These are phyloP conservation scores for Mallotus villosus DNA, from an alignment of 2,797 vertebrate genomes.

Conservation along the genomic window DNA sequence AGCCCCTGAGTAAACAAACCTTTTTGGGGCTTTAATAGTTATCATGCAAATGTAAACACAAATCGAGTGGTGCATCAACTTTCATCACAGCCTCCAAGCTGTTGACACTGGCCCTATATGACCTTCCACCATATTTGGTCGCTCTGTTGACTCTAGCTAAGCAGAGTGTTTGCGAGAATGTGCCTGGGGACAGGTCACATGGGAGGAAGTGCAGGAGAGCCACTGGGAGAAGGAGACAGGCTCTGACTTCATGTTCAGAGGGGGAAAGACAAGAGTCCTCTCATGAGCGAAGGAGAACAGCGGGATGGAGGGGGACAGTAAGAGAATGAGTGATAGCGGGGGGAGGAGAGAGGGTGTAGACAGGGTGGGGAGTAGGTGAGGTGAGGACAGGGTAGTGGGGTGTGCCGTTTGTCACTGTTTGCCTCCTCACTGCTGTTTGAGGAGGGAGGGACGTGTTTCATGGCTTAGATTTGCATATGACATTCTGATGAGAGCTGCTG, in stretches of 20 bases:
- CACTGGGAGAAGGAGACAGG: background rate
- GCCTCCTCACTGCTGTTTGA: background rate
- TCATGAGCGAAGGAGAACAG: too few relatives aligned
- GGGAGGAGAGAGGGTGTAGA: background rate
- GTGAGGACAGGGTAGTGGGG: background rate
- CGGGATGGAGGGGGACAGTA: background rate
- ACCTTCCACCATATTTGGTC: slow-evolving; percentile 20
- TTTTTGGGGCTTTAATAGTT: too few relatives aligned
- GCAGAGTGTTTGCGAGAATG: slow-evolving; percentile 37
- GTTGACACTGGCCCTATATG: slow-evolving; percentile 17
- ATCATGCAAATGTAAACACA: too few relatives aligned
- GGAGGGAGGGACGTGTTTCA: background rate
- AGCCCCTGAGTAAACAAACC: too few relatives aligned
- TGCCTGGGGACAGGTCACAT: slow-evolving; percentile 44
- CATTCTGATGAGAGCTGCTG: background rate
- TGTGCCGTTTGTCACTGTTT: background rate
- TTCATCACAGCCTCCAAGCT: background rate
- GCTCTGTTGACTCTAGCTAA: slow-evolving; percentile 61
- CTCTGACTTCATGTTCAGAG: too few relatives aligned
- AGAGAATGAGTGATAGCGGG: background rate
- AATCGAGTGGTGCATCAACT: background rate
- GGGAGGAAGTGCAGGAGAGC: slow-evolving; percentile 7
- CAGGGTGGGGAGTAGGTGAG: background rate
- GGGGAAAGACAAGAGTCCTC: too few relatives aligned
- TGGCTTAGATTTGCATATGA: background rate